phyloP scores from a whole-genome alignment of 2,888 invertebrate species.

The Chrysotoxum bicinctum region DNA sequence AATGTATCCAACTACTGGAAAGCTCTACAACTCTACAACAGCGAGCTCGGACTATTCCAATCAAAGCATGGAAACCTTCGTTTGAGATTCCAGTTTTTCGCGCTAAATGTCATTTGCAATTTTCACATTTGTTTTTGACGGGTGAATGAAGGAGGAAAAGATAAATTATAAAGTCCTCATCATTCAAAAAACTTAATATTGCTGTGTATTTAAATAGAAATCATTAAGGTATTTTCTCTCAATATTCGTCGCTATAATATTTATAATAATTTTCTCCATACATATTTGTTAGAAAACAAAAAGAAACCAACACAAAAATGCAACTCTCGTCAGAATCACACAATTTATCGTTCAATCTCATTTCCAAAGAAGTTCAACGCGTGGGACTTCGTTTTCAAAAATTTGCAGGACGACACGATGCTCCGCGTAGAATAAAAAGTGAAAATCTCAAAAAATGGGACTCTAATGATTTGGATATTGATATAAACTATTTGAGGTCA shows the following conservation, averaged over 20 bases:
- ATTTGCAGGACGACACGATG: slow-evolving; percentile 52
- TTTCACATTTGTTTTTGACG: slow-evolving; percentile 40
- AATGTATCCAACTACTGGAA: neutral
- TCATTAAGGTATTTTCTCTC: neutral
- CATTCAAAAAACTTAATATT: slow-evolving; percentile 18
- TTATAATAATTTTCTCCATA: neutral
- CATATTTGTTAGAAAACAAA: slow-evolving; percentile 25
- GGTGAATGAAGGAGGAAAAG: slow-evolving; percentile 15
- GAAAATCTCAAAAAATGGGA: slow-evolving; percentile 78
- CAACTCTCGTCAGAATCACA: slow-evolving; percentile 27
- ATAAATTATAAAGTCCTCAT: slow-evolving; percentile 18
- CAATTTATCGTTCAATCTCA: slow-evolving; percentile 37
- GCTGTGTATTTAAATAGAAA: neutral
- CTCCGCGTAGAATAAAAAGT: slow-evolving; percentile 41
- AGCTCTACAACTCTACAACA: neutral
- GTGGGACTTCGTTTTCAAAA: slow-evolving; percentile 56
- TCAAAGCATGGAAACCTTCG: neutral
- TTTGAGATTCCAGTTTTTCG: neutral
- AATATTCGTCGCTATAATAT: neutral
- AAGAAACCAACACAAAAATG: slow-evolving; percentile 29
- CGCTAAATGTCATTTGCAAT: slow-evolving; percentile 36
- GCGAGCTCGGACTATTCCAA: neutral
- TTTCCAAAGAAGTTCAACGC: slow-evolving; percentile 59
- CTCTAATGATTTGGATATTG: slow-evolving; percentile 85
- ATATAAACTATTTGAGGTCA: slow-evolving; percentile 91